Evolutionary conservation across 2,113 vertebrate species (phyloP).

Genomic region (Microtus pennsylvanicus): DNA sequence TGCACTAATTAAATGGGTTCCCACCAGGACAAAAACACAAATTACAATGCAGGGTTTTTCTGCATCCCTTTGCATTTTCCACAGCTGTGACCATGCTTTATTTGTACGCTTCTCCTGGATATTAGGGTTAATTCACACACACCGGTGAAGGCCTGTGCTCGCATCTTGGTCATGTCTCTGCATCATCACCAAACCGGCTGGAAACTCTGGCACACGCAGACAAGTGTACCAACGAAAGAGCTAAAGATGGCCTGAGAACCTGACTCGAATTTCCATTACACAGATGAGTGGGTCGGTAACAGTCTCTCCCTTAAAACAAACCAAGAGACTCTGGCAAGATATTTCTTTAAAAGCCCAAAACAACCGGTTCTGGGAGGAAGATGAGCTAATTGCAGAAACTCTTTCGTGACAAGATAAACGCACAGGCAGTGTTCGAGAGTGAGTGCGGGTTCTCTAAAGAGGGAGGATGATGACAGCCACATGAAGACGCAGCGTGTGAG

Average conservation of each 20-base stretch:
- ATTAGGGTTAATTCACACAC: slow-evolving; percentile 74
- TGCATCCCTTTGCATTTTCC: slow-evolving; percentile 90
- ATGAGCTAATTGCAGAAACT: slow-evolving; percentile 74
- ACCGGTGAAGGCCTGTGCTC: slow-evolving; percentile 58
- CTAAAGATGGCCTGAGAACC: slow-evolving; percentile 54
- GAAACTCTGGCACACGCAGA: slow-evolving; percentile 66
- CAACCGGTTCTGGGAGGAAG: slow-evolving; percentile 66
- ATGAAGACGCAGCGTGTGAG: neutral
- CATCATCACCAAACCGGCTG: slow-evolving; percentile 55
- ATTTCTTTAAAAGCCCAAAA: slow-evolving; percentile 68
- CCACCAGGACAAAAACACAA: slow-evolving; percentile 92
- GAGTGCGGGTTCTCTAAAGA: neutral
- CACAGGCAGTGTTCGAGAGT: slow-evolving; percentile 64
- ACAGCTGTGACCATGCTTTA: slow-evolving; percentile 86
- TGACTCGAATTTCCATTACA: slow-evolving; percentile 76
- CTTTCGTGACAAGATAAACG: slow-evolving; percentile 61
- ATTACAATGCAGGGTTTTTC: slow-evolving; percentile 90
- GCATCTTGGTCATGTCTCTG: slow-evolving; percentile 9
- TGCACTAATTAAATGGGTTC: slow-evolving; percentile 92
- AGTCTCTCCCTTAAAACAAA: slow-evolving; percentile 79
- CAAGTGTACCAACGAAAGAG: slow-evolving; percentile 41
- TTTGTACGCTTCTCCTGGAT: slow-evolving; percentile 80
- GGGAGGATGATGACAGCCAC: neutral
- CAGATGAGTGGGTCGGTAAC: slow-evolving; percentile 71
- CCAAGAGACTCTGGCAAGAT: slow-evolving; percentile 61